phyloP scores from a whole-genome alignment of 2,797 vertebrate species.

The Peromyscus melanophrys region DNA sequence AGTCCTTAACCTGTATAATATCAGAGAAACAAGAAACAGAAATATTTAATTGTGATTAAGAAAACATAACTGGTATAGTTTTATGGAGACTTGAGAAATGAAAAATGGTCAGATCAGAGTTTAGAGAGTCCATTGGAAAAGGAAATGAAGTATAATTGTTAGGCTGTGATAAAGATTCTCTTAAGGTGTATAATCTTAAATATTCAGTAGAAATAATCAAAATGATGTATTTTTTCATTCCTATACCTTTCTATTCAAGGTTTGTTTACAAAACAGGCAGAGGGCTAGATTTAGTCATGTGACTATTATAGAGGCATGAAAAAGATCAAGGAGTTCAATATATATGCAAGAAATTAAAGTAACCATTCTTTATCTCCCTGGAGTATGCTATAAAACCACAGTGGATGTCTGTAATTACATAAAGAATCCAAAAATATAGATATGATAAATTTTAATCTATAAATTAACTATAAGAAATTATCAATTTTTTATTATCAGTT shows the following conservation, averaged over 20 bases:
- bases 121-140: background rate
- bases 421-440: background rate
- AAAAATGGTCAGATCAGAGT: background rate
- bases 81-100: background rate
- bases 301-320: background rate
- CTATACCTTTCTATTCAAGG: background rate
- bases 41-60: background rate
- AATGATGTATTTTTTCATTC: background rate
- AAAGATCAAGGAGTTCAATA: background rate
- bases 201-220: too few species aligned
- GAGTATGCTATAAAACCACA: background rate
- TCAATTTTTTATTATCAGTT: background rate
- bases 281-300: background rate
- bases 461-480: background rate
- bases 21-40: background rate
- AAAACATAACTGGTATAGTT: background rate
- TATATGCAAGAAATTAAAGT: background rate
- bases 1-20: background rate
- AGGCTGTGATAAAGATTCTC: background rate
- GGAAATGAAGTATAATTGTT: background rate
- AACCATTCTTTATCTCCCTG: background rate
- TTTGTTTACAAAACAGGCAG: background rate
- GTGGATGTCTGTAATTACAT: background rate
- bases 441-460: background rate
- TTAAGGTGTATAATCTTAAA: background rate